Base-by-base conservation (phyloP, 2,113 vertebrate species). In the Paraplagusia blochii region DNA sequence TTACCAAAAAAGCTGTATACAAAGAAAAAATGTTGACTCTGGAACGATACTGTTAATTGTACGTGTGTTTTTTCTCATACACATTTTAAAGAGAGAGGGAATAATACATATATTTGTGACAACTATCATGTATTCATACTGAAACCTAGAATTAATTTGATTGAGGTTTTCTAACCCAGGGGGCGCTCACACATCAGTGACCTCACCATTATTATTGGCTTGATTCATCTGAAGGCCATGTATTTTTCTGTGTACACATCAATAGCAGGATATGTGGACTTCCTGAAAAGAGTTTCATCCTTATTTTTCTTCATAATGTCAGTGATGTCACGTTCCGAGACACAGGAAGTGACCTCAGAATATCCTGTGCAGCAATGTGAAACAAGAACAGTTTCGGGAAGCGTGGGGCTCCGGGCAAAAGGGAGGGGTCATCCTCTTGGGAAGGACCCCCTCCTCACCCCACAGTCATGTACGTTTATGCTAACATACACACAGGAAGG, bases 401-500 rank as follows among this genome's bases (percentile, higher is more conserved):
- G 67, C 64, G 53, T 13, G 72, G 69, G 68, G 77, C 70, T 18
- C 40, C 7, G 22, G 52, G 62, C 17, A 61, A 15, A 35, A 66
- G 22, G 22, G 22, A 29, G 22, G 22, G 22, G 54, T 8, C 10
- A 2, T 19, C 45, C 63, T 74, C 48, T 11, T 1, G 66, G 66
- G 66, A 50, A 18, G 36, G 36, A 42, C 9, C 9, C 34, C 35
- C 55, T 8, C 48, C 44, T 15, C 11, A 38, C 16, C 22, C 4
- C 7, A 47, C 9, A 34, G 47, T 46, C 3, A 47, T 40, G 44
- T 40, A 40, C 8, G 33, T 5, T 0, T n/a, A 15, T 17, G 43
- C 17, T 38, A 5, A 50, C 53, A 50, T 44, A 66, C 29, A 62
- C 19, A 71, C 38, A 79, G 78, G 79, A 83, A 83, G 81, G 74